A percentile compares a stretch with the other conserved stretches of the same genome.
These are phyloP conservation scores for Thereva nobilitata DNA, from an alignment of 2,888 invertebrate species.

Conservation along the genomic window DNA sequence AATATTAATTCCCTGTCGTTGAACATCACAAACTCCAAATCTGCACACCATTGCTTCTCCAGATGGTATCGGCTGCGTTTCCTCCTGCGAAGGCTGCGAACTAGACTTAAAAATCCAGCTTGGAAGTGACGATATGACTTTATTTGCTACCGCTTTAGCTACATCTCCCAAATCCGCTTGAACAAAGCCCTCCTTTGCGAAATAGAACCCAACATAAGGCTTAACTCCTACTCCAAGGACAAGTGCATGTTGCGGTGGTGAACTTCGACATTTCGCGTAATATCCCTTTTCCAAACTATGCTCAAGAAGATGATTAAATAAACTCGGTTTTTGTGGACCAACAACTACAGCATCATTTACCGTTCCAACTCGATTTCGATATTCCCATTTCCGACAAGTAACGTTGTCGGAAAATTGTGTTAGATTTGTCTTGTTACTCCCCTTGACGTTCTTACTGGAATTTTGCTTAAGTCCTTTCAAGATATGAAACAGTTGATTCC, in stretches of 20 bases:
- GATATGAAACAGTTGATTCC: slow-evolving; percentile 73
- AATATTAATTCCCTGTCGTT: slow-evolving; percentile 75
- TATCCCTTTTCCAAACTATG: slow-evolving; percentile 53
- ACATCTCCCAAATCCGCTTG: slow-evolving; percentile 85
- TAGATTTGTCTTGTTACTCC: slow-evolving; percentile 35
- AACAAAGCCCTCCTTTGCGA: slow-evolving; percentile 84
- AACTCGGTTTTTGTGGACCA: slow-evolving; percentile 63
- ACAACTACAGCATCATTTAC: slow-evolving; percentile 81
- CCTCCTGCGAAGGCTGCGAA: slow-evolving; percentile 56
- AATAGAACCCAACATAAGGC: slow-evolving; percentile 88
- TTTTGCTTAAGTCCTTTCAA: slow-evolving; percentile 80
- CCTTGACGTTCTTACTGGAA: slow-evolving; percentile 58
- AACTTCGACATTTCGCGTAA: slow-evolving; percentile 66
- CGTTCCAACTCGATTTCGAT: slow-evolving; percentile 73
- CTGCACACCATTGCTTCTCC: slow-evolving; percentile 75
- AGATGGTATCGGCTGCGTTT: slow-evolving; percentile 51
- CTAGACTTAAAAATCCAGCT: slow-evolving; percentile 58
- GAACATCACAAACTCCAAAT: slow-evolving; percentile 79
- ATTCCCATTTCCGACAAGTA: slow-evolving; percentile 84
- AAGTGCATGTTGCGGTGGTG: slow-evolving; percentile 75
- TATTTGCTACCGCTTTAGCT: slow-evolving; percentile 89
- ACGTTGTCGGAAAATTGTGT: slow-evolving; percentile 57
- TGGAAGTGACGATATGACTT: slow-evolving; percentile 79
- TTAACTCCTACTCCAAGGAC: slow-evolving; percentile 78
- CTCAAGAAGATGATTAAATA: slow-evolving; percentile 83